Conservation (phyloP, 1,140 invertebrate genomes). For the Trichomalopsis sarcophagae region DNA sequence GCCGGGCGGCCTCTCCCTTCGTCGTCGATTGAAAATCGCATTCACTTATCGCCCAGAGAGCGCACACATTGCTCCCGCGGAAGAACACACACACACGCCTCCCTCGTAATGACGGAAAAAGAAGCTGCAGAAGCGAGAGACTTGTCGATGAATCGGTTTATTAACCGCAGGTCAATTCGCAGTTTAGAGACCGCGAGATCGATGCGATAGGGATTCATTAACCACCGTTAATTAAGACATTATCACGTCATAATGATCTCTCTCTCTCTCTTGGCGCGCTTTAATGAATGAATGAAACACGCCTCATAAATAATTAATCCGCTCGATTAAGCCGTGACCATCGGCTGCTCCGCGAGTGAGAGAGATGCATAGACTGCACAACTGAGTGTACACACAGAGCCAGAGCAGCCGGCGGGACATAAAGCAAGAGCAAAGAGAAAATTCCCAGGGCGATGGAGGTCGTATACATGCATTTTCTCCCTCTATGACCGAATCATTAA, state of each 20-base stretch:
- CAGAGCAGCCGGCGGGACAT: background rate
- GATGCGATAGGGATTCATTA: constrained; percentile 73
- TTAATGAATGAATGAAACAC: constrained; percentile 76
- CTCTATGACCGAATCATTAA: constrained; percentile 12
- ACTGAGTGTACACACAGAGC: too few relatives aligned
- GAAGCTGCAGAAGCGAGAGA: background rate
- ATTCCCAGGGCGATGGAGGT: constrained; percentile 44
- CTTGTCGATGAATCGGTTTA: constrained; percentile 62
- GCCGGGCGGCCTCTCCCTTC: background rate
- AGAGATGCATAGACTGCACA: background rate
- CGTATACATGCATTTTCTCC: background rate
- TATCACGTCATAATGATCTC: constrained; percentile 76
- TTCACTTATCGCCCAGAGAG: background rate
- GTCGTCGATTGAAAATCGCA: constrained; percentile 1
- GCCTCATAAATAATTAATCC: constrained; percentile 76
- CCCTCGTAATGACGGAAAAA: constrained; percentile 14
- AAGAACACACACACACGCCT: background rate
- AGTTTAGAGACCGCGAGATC: constrained; percentile 67
- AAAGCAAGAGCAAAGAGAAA: constrained; percentile 26
- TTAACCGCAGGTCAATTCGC: constrained; percentile 71
- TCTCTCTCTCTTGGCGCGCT: constrained; percentile 57
- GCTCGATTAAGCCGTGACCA: constrained; percentile 71
- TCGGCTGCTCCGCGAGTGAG: constrained; percentile 58
- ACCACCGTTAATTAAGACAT: constrained; percentile 75
- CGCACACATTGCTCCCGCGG: background rate